These are phyloP conservation scores for Sinelater perroti DNA, from an alignment of 2,888 invertebrate genomes.

Conservation along the genomic window DNA sequence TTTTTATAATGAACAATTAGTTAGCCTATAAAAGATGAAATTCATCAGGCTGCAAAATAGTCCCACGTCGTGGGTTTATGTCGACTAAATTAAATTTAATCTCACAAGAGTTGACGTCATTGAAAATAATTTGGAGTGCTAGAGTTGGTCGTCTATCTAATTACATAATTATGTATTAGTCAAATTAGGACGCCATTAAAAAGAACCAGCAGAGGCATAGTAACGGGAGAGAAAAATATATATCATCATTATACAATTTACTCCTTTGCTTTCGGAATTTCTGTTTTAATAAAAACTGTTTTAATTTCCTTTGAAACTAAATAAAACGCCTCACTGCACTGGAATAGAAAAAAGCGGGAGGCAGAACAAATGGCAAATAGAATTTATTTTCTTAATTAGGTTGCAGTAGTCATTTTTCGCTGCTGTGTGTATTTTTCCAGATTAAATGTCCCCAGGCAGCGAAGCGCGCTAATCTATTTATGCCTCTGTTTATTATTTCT, in stretches of 20 bases:
- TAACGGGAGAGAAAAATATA: no score
- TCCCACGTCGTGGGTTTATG: constrained; percentile 29
- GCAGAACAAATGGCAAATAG: constrained; percentile 25
- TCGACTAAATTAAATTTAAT: constrained; percentile 31
- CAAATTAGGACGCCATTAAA: constrained; percentile 26
- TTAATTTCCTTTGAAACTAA: constrained; percentile 33
- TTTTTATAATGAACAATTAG: constrained; percentile 8
- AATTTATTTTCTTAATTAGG: constrained; percentile 36
- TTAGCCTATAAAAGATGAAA: no score
- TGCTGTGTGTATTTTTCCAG: constrained; percentile 15
- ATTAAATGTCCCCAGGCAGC: constrained; percentile 21
- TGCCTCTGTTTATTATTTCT: constrained; percentile 18
- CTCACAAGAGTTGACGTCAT: constrained; percentile 34
- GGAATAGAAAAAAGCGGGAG: constrained; percentile 21
- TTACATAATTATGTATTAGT: constrained; percentile 34
- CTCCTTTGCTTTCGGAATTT: constrained; percentile 29
- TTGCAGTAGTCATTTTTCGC: constrained; percentile 27
- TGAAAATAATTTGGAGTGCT: constrained; percentile 33
- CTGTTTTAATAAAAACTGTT: constrained; percentile 29
- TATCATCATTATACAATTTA: no score
- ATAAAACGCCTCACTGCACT: constrained; percentile 28
- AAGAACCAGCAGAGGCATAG: no score
- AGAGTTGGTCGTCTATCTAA: constrained; percentile 32
- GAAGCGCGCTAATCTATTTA: constrained; percentile 21
- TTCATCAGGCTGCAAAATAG: constrained; percentile 18